Conservation (phyloP, 2,113 vertebrate species). For the Sapajus apella region DNA sequence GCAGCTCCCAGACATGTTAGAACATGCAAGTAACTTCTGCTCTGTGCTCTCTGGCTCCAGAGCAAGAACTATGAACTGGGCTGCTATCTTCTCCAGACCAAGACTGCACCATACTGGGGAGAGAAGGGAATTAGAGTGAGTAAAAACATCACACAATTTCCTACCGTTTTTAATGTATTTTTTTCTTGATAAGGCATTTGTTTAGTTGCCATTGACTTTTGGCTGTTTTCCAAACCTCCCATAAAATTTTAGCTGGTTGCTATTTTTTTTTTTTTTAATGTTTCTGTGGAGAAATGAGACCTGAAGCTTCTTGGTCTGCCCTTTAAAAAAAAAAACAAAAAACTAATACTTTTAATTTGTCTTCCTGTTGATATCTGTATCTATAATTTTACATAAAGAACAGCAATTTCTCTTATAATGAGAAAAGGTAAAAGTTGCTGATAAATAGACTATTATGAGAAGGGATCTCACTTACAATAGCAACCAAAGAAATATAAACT, state of each 20-base stretch:
- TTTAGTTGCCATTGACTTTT: neutral
- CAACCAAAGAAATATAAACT: neutral
- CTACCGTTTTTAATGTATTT: neutral
- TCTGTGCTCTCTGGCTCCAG: neutral
- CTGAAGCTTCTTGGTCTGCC: neutral
- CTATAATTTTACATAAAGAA: neutral
- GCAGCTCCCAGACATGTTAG: neutral
- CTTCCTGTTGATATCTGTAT: neutral
- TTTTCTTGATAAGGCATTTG: neutral
- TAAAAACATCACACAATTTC: neutral
- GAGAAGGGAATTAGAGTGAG: neutral
- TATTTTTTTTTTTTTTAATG: neutral
- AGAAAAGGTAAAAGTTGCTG: neutral
- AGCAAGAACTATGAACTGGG: neutral
- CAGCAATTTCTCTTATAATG: neutral
- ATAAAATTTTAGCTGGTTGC: neutral
- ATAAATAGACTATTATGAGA: neutral
- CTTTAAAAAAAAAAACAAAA: too few relatives aligned
- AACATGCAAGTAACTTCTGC: neutral
- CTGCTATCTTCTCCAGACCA: neutral
- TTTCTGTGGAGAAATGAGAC: neutral
- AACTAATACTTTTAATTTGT: neutral
- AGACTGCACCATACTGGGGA: neutral
- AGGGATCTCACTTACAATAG: neutral
- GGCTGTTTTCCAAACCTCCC: neutral